Evolutionary conservation across 2,797 vertebrate species (phyloP), one percentile per base, ranked within the genome.

Genomic region (Clangula hyemalis): DNA sequence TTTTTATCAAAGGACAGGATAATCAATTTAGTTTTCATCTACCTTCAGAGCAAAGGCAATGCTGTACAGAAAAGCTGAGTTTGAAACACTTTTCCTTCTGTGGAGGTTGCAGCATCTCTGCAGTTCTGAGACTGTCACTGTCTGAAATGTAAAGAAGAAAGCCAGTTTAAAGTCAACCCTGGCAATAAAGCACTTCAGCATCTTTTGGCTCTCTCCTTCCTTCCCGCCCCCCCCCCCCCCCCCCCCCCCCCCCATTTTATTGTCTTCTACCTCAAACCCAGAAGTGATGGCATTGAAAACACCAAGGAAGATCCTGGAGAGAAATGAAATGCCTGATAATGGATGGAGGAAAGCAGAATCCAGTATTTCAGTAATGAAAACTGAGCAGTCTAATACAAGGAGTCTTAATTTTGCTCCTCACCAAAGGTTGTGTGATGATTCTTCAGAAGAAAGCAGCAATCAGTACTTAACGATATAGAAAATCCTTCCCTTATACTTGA

Each of bases 161-260:
- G 32, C 32, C 13, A 49, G 49, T 49, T 49, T 49, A 49, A 25
- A 25, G 72, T 87, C 19, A 75, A 51, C 16, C 6, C 5, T 17
- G 61, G 51, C 36, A 72, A 79, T 2, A 62, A 38, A 83, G 11
- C 12, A 19, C 17, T 74, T 78, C 11, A 71, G 13, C 17, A 86
- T 28, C 36, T 62, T 62, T 62, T 27, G 17, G 15, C 34, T 58
- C 78, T 80, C 25, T 30, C 24, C 57, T 1, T 43, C 8, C 15
- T 16, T n/a, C n/a, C n/a, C n/a, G n/a, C n/a, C n/a, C n/a, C 21
- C 0, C 0, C 1, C 19, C 2, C 32, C 4, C 3, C 43, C 1
- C 8, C 8, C 14, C 11, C 13, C 0, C 0, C 1, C 49, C 3
- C 36, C 3, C 3, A 0, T 68, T 72, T 81, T 65, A 30, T 43